Percentiles rank a stretch among this genome's conserved stretches.
Conservation (phyloP, 2,113 vertebrate genomes). For the Murina feae region DNA sequence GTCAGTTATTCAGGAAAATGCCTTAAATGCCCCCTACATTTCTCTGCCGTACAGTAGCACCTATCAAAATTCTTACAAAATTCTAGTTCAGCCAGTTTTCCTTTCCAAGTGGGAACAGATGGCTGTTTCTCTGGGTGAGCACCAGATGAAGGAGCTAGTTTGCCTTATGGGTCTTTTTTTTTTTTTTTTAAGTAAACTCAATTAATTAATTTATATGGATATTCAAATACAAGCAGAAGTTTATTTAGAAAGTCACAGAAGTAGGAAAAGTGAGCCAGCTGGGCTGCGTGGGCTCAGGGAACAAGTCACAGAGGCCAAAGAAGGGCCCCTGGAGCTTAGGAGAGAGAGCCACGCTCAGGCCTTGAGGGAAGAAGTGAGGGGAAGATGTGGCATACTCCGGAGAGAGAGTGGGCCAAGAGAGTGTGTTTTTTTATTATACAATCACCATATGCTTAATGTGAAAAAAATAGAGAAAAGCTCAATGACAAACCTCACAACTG, state of each 20-base stretch:
- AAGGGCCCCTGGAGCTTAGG: neutral
- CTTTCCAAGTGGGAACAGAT: neutral
- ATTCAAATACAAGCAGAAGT: neutral
- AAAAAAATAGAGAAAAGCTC: neutral
- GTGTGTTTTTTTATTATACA: neutral
- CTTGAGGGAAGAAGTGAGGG: neutral
- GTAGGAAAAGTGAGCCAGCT: neutral
- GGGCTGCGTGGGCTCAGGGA: neutral
- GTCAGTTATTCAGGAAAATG: neutral
- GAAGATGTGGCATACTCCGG: neutral
- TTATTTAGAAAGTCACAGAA: neutral
- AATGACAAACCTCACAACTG: neutral
- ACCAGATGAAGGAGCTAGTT: neutral
- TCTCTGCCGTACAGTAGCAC: neutral
- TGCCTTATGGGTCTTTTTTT: neutral
- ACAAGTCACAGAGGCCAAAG: neutral
- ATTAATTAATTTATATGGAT: neutral
- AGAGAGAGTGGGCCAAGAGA: neutral
- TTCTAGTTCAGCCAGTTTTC: neutral
- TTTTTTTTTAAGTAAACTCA: neutral
- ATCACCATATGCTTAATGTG: neutral
- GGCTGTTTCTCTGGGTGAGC: neutral
- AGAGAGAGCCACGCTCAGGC: neutral
- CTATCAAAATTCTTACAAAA: neutral
- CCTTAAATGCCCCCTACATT: neutral